Conservation (phyloP, 2,113 vertebrate species). For the Butorides virescens region DNA sequence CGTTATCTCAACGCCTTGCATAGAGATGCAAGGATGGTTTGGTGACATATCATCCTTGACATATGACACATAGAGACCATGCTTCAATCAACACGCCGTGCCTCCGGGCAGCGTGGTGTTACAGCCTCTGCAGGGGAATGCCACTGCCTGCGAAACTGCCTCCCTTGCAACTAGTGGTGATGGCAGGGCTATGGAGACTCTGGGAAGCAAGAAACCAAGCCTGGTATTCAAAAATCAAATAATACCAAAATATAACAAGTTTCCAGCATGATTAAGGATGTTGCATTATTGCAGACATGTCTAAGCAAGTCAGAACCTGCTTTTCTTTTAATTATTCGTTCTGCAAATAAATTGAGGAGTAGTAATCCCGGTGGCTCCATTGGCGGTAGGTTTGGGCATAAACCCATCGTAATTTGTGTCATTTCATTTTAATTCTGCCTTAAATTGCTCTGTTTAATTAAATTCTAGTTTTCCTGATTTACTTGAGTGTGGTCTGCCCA, state of each 20-base stretch:
- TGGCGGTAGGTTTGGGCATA: background rate
- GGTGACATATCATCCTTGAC: constrained; percentile 73
- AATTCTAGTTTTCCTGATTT: background rate
- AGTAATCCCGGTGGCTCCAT: background rate
- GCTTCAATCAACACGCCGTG: constrained; percentile 53
- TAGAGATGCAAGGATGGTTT: constrained; percentile 58
- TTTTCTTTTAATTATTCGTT: background rate
- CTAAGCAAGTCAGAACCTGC: background rate
- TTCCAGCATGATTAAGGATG: background rate
- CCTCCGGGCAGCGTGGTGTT: constrained; percentile 24
- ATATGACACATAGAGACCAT: constrained; percentile 58
- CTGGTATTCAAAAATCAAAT: background rate
- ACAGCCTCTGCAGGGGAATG: background rate
- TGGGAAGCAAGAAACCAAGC: background rate
- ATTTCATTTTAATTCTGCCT: background rate
- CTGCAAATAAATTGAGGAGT: background rate
- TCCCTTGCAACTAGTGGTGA: constrained; percentile 19
- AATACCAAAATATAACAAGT: background rate
- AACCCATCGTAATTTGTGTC: background rate
- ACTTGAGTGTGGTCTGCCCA: background rate
- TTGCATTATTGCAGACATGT: background rate
- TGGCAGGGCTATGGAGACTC: background rate
- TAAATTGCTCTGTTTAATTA: background rate
- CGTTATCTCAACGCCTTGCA: background rate
- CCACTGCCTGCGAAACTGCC: background rate